Percentiles rank a stretch among this genome's conserved stretches.
Conservation (phyloP, 2,797 vertebrate species). For the Ambastaia sidthimunki region DNA sequence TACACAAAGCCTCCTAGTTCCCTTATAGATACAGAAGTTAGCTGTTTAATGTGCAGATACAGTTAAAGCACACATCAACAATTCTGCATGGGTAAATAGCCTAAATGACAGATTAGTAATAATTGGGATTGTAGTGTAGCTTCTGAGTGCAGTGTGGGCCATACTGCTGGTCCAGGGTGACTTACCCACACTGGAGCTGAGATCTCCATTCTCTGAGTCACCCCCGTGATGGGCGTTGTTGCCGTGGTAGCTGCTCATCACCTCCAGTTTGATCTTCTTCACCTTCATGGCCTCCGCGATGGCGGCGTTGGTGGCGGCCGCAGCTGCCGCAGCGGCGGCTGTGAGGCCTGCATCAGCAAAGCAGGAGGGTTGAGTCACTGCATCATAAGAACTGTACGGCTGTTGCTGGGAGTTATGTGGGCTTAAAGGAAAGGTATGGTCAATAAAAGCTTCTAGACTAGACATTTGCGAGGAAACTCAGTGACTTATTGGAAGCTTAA, state of each 20-base stretch:
- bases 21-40: slow-evolving; percentile 1
- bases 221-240: slow-evolving; percentile 91
- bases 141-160: slow-evolving; percentile 1
- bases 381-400: neutral
- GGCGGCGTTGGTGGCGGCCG: slow-evolving; percentile 95
- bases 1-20: slow-evolving; percentile 19
- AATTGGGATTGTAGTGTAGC: neutral
- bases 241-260: slow-evolving; percentile 97
- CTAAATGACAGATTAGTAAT: neutral
- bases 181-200: slow-evolving; percentile 96
- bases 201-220: slow-evolving; percentile 96
- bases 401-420: neutral
- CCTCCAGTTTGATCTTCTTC: slow-evolving; percentile 99
- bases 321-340: slow-evolving; percentile 91
- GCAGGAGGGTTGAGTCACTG: slow-evolving; percentile 54
- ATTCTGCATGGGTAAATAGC: neutral
- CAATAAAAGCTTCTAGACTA: neutral
- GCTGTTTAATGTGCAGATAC: neutral
- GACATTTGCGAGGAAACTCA: neutral
- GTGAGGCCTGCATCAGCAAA: slow-evolving; percentile 85
- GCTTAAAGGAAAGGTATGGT: neutral
- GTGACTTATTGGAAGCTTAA: neutral
- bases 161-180: slow-evolving; percentile 54
- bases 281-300: slow-evolving; percentile 99
- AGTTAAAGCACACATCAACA: neutral